Evolutionary conservation across 2,113 vertebrate genomes (phyloP).

Genomic region (Centropus unirufus): DNA sequence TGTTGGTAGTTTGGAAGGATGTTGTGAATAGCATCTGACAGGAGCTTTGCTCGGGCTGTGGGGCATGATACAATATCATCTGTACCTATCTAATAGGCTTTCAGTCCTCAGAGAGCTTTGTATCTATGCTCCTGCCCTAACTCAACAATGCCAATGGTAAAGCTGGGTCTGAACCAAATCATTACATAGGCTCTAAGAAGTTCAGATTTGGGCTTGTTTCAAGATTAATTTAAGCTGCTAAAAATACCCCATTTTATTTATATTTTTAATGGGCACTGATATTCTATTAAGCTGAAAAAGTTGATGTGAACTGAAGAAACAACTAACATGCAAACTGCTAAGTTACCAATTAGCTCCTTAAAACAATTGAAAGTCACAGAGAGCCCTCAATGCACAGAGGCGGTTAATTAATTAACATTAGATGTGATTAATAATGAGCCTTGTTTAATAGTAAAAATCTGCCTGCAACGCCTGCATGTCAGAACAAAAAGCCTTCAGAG

Average conservation of each 20-base stretch:
- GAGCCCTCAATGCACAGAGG: conserved; percentile 80
- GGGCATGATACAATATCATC: background rate
- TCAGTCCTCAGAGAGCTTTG: background rate
- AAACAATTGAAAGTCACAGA: conserved; percentile 87
- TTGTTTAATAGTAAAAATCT: conserved; percentile 93
- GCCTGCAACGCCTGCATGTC: conserved; percentile 83
- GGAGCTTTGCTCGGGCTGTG: background rate
- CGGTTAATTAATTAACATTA: conserved; percentile 98
- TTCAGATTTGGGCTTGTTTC: background rate
- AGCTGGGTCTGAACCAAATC: background rate
- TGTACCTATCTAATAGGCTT: background rate
- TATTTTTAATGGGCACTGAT: conserved; percentile 5
- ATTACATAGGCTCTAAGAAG: background rate
- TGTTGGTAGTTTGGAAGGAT: background rate
- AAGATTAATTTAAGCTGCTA: background rate
- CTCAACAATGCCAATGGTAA: background rate
- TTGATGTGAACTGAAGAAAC: conserved; percentile 71
- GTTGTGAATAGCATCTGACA: background rate
- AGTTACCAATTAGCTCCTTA: conserved; percentile 91
- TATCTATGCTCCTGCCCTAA: background rate
- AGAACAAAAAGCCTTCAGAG: conserved; percentile 89
- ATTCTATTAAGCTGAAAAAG: conserved; percentile 41
- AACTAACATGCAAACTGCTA: conserved; percentile 80
- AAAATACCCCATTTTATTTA: background rate
- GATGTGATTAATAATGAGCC: conserved; percentile 98